Evolutionary conservation across 1,140 invertebrate genomes (phyloP).

Genomic region (Dolichoris vasculosae): DNA sequence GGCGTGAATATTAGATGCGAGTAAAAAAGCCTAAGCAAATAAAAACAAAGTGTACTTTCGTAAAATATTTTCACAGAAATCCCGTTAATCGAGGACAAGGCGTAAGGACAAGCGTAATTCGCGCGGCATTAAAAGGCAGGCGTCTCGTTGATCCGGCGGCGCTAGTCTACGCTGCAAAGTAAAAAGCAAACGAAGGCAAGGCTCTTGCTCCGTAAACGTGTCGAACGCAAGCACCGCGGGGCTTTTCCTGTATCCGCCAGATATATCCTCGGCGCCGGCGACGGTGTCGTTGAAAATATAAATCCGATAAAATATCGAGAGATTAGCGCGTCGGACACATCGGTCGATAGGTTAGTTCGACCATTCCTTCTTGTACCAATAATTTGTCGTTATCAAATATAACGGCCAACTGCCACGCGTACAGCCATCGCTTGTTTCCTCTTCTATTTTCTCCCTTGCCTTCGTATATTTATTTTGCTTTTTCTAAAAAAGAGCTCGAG

Average conservation of each 20-base stretch:
- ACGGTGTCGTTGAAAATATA: slow-evolving; percentile 66
- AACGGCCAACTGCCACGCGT: slow-evolving; percentile 59
- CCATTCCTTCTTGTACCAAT: slow-evolving; percentile 74
- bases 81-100: not conserved
- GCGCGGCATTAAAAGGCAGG: not conserved
- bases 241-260: slow-evolving; percentile 44
- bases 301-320: slow-evolving; percentile 73
- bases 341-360: slow-evolving; percentile 58
- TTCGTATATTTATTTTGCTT: not conserved
- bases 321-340: slow-evolving; percentile 69
- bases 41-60: not conserved
- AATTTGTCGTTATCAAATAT: slow-evolving; percentile 74
- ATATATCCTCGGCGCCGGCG: slow-evolving; percentile 30
- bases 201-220: slow-evolving; percentile 31
- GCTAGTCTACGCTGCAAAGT: not conserved
- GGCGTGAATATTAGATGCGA: too few relatives aligned
- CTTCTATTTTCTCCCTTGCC: not conserved
- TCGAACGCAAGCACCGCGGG: slow-evolving; percentile 16
- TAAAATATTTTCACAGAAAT: not conserved
- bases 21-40: not conserved
- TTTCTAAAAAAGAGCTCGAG: not conserved
- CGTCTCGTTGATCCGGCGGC: not conserved
- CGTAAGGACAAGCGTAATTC: slow-evolving; percentile 13
- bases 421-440: slow-evolving; percentile 16
- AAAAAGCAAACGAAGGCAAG: slow-evolving; percentile 11